Evolutionary conservation across 2,113 vertebrate genomes (phyloP), one percentile per base, ranked within the genome.

Genomic region (Pycnonotus jocosus): DNA sequence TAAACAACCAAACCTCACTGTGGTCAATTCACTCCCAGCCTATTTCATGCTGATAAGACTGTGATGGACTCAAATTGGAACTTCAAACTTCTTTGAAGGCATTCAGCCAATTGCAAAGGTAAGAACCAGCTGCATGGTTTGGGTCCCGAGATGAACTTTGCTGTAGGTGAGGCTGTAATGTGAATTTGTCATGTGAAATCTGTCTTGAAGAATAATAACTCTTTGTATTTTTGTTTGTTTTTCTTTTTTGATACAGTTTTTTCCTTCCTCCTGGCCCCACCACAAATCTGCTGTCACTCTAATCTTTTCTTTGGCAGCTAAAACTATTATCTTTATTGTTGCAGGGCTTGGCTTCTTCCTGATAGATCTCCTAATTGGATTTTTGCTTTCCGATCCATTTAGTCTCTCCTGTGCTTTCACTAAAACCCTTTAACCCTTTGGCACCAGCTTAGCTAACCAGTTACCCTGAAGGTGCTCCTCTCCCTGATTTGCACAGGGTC

Each of bases 321-420:
- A 83, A 94, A 51, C 65, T 74, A 92, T 93, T 93, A 86, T 66
- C 92, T 86, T 91, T 85, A 90, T 94, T 96, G 86, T 95, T 95
- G 80, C 80, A 71, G 76, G 76, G 85, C 83, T 90, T 90, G 83
- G 86, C 70, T 96, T 79, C 92, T 89, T 94, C 89, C 85, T 89
- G 40, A 64, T 91, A 93, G 69, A 93, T 81, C 77, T 94, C 72
- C 76, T 96, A 92, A 95, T 88, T 95, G 93, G 93, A 92, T 97
- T 97, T 96, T 80, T 95, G 45, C 76, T 81, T 83, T 95, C 82
- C 2, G 0, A 91, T 95, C 95, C 90, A 70, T 91, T 97, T 96
- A 95, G 82, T 90, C 74, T 86, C 68, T 86, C 65, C 79, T 87
- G 60, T 60, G 91, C 5, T 1, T 64, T 84, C 88, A 82, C 30